Conservation (phyloP, 2,888 invertebrate genomes). For the Nysson spinosus region DNA sequence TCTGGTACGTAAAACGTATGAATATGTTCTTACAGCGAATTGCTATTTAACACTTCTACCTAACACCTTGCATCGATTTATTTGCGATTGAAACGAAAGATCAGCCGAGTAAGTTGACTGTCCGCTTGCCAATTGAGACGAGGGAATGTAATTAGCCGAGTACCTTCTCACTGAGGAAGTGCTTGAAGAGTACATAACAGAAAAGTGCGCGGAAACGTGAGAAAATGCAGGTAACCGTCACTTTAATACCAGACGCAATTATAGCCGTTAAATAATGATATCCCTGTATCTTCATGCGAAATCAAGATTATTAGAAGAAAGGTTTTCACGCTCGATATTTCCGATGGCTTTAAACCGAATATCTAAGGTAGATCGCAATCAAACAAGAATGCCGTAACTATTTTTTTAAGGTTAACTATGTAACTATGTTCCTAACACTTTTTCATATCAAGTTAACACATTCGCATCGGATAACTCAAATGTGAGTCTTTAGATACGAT, state of each 20-base stretch:
- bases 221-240: constrained; percentile 43
- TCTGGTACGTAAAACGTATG: no score
- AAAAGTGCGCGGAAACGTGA: constrained; percentile 45
- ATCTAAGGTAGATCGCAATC: background rate
- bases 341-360: background rate
- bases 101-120: constrained; percentile 12
- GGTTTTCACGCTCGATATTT: background rate
- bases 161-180: constrained; percentile 31
- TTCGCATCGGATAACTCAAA: no score
- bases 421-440: background rate
- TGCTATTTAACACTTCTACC: no score
- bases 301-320: background rate
- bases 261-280: constrained; percentile 33
- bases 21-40: no score
- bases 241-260: constrained; percentile 38
- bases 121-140: constrained; percentile 30
- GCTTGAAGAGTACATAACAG: constrained; percentile 32
- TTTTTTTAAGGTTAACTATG: background rate
- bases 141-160: constrained; percentile 44
- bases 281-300: constrained; percentile 8
- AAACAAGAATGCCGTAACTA: background rate
- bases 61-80: no score
- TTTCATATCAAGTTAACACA: background rate
- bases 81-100: constrained; percentile 23
- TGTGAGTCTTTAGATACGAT: no score